Conservation (phyloP, 2,888 invertebrate genomes). For the Siphlonurus alternatus region DNA sequence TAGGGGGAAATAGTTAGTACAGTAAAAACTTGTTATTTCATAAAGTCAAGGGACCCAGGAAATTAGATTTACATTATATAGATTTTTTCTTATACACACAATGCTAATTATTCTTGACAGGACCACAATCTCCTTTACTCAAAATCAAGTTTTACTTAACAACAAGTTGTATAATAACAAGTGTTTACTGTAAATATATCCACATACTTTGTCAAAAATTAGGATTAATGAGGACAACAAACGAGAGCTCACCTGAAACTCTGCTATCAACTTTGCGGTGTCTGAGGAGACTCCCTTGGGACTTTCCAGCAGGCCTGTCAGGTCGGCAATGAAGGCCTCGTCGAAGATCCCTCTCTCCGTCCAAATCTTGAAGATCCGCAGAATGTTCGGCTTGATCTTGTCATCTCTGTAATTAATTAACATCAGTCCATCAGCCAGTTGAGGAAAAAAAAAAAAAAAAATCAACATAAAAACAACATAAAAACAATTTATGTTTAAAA, state of each 20-base stretch:
- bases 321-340: constrained; percentile 73
- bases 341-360: constrained; percentile 82
- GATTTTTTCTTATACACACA: too few species aligned
- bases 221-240: too few species aligned
- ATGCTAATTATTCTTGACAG: too few species aligned
- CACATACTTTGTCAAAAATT: too few species aligned
- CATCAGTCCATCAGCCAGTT: neutral
- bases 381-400: constrained; percentile 68
- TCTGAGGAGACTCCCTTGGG: constrained; percentile 32
- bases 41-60: too few species aligned
- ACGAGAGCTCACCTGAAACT: constrained; percentile 47
- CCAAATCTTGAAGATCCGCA: constrained; percentile 91
- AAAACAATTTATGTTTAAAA: constrained; percentile 9
- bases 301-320: constrained; percentile 64
- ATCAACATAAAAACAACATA: constrained; percentile 13
- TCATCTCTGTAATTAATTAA: constrained; percentile 53
- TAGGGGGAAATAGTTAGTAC: too few species aligned
- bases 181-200: too few species aligned
- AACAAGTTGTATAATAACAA: too few species aligned
- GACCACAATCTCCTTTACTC: too few species aligned
- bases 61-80: too few species aligned
- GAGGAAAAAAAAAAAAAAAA: neutral
- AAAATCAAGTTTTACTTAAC: too few species aligned
- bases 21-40: too few species aligned
- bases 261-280: constrained; percentile 29